Evolutionary conservation across 2,888 invertebrate genomes (phyloP).

Genomic region (Oligia fasciuncula): DNA sequence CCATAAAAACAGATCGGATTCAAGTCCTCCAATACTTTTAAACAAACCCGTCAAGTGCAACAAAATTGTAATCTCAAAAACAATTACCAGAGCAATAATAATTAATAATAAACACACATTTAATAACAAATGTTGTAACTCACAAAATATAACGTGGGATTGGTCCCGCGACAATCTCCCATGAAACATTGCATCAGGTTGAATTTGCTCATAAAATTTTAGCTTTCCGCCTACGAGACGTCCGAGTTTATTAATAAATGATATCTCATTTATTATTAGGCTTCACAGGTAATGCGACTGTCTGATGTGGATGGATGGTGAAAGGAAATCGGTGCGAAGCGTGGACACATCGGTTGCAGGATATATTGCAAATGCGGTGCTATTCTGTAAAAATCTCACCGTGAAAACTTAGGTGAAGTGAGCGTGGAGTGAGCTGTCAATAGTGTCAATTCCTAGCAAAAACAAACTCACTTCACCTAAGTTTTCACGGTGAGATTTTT

Average conservation of each 20-base stretch:
- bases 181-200: constrained; percentile 57
- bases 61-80: constrained; percentile 16
- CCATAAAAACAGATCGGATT: background rate
- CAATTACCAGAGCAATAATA: constrained; percentile 35
- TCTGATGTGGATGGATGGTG: constrained; percentile 23
- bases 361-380: background rate
- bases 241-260: constrained; percentile 60
- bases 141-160: constrained; percentile 57
- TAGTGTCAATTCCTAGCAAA: no score
- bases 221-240: constrained; percentile 75
- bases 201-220: constrained; percentile 75
- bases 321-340: constrained; percentile 15
- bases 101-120: constrained; percentile 11
- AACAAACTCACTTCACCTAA: no score
- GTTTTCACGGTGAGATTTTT: no score
- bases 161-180: constrained; percentile 56
- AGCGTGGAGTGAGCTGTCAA: no score
- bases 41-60: no score
- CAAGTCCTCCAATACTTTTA: background rate
- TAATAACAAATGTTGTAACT: constrained; percentile 50
- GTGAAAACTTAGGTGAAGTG: no score
- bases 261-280: constrained; percentile 55
- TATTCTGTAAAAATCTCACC: no score
- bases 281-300: constrained; percentile 37
- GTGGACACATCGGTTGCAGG: background rate